A percentile compares a stretch with the other conserved stretches of the same genome.
Conservation (phyloP, 2,113 vertebrate genomes). For the Chunga burmeisteri region DNA sequence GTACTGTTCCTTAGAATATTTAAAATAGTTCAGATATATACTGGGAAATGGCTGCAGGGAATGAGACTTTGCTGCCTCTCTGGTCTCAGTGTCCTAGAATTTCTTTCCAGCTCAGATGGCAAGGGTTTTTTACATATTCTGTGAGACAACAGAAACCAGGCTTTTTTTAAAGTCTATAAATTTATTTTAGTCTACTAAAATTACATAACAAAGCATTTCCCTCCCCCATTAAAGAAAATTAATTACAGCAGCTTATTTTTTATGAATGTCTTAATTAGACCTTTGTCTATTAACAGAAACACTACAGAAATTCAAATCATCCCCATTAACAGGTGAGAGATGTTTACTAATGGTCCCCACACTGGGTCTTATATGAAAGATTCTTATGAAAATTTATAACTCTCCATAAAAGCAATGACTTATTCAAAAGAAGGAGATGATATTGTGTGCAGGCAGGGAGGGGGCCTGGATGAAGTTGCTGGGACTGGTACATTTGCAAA, state of each 20-base stretch:
- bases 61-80: background rate
- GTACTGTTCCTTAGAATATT: background rate
- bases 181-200: background rate
- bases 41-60: background rate
- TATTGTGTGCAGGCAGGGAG: background rate
- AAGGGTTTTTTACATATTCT: background rate
- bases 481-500: constrained; percentile 5
- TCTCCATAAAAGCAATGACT: constrained; percentile 8
- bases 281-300: background rate
- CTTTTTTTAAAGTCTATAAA: background rate
- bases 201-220: background rate
- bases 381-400: constrained; percentile 11
- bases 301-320: background rate
- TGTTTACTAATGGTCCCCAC: background rate
- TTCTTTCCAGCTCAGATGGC: constrained; percentile 14
- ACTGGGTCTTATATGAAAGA: background rate
- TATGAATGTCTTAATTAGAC: background rate
- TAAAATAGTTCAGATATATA: background rate
- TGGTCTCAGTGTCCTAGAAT: background rate
- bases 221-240: background rate
- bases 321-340: background rate
- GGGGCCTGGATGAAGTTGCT: background rate
- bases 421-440: constrained; percentile 31
- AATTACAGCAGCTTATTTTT: background rate
- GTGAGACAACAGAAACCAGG: background rate